Conservation (phyloP, 2,888 invertebrate species). For the Sussaba pulchella region DNA sequence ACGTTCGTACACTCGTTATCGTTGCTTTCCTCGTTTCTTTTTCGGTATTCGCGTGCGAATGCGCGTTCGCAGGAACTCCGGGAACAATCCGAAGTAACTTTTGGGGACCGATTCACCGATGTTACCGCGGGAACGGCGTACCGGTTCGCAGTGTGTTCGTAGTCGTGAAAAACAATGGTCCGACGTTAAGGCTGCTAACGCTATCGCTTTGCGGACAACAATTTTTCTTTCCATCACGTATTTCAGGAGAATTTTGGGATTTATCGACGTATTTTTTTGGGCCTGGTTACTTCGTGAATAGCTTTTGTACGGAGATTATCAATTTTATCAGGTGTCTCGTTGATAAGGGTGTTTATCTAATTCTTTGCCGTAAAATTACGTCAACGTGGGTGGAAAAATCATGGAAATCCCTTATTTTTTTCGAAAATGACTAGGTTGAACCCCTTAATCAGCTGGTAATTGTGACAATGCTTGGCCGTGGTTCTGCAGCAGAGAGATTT, state of each 20-base stretch:
- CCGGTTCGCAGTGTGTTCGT: background rate
- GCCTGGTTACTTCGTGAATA: constrained; percentile 31
- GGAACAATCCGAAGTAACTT: constrained; percentile 73
- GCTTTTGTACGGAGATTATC: constrained; percentile 17
- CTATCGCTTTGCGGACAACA: constrained; percentile 60
- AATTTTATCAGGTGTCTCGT: constrained; percentile 38
- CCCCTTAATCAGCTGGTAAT: too few species aligned
- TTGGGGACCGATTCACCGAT: constrained; percentile 62
- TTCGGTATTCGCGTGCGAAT: background rate
- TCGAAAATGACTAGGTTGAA: too few species aligned
- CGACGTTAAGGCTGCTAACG: constrained; percentile 25
- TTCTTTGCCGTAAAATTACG: too few species aligned
- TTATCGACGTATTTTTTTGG: constrained; percentile 79
- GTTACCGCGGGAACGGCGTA: constrained; percentile 20
- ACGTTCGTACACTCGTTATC: constrained; percentile 22
- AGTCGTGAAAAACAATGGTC: constrained; percentile 71
- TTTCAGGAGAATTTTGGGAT: constrained; percentile 74
- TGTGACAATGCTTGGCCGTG: too few species aligned
- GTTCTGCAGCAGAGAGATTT: too few species aligned
- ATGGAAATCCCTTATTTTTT: too few species aligned
- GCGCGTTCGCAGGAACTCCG: constrained; percentile 28
- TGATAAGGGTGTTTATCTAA: too few species aligned
- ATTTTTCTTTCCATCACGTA: constrained; percentile 70
- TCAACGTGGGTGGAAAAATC: too few species aligned
- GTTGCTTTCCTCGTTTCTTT: constrained; percentile 5